Conservation (phyloP, 2,113 vertebrate genomes). For the mouse (Mus musculus) region DNA sequence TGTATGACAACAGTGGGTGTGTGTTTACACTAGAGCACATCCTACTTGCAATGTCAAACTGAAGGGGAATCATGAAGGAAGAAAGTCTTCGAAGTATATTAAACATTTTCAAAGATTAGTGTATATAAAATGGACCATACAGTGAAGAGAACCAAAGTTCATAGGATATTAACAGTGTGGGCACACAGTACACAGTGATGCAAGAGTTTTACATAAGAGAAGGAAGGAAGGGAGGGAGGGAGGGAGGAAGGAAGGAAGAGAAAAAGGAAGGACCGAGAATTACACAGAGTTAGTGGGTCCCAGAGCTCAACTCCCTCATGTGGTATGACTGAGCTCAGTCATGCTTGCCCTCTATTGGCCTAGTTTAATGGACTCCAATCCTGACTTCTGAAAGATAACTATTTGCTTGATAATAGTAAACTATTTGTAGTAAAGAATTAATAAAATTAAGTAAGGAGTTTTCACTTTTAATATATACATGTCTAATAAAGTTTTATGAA, state of each 20-base stretch:
- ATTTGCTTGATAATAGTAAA: slow-evolving; percentile 8
- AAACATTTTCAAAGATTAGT: neutral
- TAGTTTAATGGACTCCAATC: slow-evolving; percentile 27
- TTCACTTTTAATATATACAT: slow-evolving; percentile 10
- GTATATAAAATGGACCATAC: neutral
- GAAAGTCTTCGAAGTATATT: neutral
- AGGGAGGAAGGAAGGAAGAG: neutral
- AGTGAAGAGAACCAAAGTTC: neutral
- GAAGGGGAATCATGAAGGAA: neutral
- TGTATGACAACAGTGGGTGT: accelerated
- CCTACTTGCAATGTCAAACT: accelerated
- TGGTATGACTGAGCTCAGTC: slow-evolving; percentile 60
- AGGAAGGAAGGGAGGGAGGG: neutral
- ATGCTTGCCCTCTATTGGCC: slow-evolving; percentile 86
- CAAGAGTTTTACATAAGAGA: slow-evolving; percentile 26
- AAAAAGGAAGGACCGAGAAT: neutral
- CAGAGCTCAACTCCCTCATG: neutral
- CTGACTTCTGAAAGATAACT: slow-evolving; percentile 46
- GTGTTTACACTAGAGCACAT: neutral
- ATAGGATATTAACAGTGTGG: neutral
- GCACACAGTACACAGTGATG: neutral
- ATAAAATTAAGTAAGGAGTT: neutral
- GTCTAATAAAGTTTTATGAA: neutral
- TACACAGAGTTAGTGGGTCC: neutral
- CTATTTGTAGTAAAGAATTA: slow-evolving; percentile 21